Evolutionary conservation across 1,140 invertebrate species (phyloP).

Genomic region (Lutraria rhynchaena): DNA sequence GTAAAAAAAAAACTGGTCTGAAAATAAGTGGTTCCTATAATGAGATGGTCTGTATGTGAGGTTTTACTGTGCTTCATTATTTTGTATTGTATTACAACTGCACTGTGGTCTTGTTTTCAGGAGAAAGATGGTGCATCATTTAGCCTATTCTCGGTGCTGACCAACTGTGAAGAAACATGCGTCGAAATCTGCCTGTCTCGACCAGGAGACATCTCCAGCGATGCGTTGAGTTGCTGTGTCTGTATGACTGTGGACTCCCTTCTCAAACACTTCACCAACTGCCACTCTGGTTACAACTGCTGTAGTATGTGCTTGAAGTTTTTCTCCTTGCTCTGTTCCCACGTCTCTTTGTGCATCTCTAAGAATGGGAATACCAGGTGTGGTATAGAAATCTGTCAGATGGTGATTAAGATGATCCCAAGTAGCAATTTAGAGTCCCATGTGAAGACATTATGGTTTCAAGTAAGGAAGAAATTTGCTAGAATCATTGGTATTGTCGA

Average conservation of each 20-base stretch:
- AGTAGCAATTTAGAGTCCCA: constrained; percentile 17
- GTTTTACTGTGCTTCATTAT: too few species aligned
- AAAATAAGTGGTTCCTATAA: too few species aligned
- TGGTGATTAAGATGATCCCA: constrained; percentile 35
- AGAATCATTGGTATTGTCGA: constrained; percentile 27
- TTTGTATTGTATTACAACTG: too few species aligned
- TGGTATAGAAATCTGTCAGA: constrained; percentile 32
- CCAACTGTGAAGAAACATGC: background rate
- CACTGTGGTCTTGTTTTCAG: background rate
- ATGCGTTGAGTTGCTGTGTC: constrained; percentile 38
- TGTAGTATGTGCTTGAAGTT: constrained; percentile 57
- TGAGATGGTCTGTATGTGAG: too few species aligned
- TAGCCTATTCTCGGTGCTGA: background rate
- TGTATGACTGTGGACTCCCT: constrained; percentile 53
- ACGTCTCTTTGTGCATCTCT: constrained; percentile 34
- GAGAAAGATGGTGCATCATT: background rate
- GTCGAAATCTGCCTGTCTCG: background rate
- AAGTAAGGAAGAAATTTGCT: constrained; percentile 37
- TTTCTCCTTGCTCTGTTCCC: constrained; percentile 55
- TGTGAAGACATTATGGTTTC: constrained; percentile 43
- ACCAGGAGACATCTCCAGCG: background rate
- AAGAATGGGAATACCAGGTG: background rate
- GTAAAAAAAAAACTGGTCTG: too few species aligned
- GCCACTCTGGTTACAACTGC: background rate
- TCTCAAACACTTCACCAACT: constrained; percentile 39